Evolutionary conservation across 2,113 vertebrate species (phyloP).

Genomic region (Donacobius atricapilla): DNA sequence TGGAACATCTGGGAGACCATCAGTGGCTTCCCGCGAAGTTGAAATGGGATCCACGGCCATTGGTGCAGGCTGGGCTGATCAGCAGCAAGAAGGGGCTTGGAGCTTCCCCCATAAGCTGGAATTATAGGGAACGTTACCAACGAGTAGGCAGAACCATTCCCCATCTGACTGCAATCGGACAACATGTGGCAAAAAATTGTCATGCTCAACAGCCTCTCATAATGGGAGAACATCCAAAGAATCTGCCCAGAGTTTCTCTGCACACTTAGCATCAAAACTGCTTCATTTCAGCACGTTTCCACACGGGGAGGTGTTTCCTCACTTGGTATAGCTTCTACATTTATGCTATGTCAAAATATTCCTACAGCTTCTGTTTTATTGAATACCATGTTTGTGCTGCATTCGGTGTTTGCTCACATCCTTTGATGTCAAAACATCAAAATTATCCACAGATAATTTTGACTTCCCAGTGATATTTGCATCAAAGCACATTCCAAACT

Average conservation of each 20-base stretch:
- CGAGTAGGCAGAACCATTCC: rapidly evolving
- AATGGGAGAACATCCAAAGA: not conserved
- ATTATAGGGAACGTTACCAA: not conserved
- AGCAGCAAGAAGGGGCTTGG: not conserved
- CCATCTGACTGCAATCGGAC: not conserved
- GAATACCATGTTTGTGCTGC: rapidly evolving
- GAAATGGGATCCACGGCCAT: rapidly evolving
- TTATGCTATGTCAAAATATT: not conserved
- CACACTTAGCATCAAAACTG: not conserved
- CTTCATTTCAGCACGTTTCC: not conserved
- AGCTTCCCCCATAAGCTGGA: not conserved
- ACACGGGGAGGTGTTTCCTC: not conserved
- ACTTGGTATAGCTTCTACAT: not conserved
- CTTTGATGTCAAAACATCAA: rapidly evolving
- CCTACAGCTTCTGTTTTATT: not conserved
- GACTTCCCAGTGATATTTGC: not conserved
- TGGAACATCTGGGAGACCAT: not conserved
- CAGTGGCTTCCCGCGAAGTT: not conserved
- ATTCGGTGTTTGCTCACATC: rapidly evolving
- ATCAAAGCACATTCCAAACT: not conserved
- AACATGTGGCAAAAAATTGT: not conserved
- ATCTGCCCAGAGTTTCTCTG: not conserved
- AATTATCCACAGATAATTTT: not conserved
- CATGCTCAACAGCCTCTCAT: rapidly evolving
- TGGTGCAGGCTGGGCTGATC: not conserved